A percentile compares a stretch with the other conserved stretches of the same genome.
phyloP scores from a whole-genome alignment of 2,113 vertebrate species.

The Anhinga rufa region DNA sequence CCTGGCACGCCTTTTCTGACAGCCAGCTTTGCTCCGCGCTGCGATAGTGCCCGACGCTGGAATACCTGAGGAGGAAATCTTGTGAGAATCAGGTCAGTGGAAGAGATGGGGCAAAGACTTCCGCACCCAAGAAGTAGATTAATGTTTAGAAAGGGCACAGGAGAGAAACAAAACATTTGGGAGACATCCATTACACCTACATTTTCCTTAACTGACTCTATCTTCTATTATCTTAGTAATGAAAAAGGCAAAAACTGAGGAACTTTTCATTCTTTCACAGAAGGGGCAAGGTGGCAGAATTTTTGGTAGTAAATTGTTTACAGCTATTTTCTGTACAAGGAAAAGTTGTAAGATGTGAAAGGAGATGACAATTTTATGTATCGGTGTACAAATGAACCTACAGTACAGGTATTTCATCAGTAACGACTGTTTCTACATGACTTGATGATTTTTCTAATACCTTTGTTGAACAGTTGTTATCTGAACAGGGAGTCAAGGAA shows the following conservation, averaged over 20 bases:
- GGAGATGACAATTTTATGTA: background rate
- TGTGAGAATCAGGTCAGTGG: background rate
- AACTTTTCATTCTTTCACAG: background rate
- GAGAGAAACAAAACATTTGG: background rate
- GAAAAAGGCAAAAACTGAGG: background rate
- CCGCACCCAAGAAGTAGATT: background rate
- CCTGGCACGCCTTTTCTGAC: background rate
- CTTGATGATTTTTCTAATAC: background rate
- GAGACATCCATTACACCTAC: background rate
- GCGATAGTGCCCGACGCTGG: background rate
- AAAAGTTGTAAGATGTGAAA: background rate
- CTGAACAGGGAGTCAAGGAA: background rate
- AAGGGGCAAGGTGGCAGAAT: background rate
- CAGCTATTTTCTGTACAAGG: constrained; percentile 46
- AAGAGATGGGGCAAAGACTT: background rate
- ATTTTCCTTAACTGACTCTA: background rate
- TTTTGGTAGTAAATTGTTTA: background rate
- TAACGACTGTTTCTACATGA: background rate
- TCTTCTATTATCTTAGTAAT: background rate
- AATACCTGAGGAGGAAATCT: background rate
- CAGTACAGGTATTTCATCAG: background rate
- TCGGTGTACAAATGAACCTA: constrained; percentile 14
- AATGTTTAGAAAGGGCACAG: background rate
- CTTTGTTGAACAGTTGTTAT: background rate
- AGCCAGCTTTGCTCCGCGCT: background rate